Conservation (phyloP, 30 jellyfish, hydroid and myxozoan genomes). For the Chironex yamaguchii region DNA sequence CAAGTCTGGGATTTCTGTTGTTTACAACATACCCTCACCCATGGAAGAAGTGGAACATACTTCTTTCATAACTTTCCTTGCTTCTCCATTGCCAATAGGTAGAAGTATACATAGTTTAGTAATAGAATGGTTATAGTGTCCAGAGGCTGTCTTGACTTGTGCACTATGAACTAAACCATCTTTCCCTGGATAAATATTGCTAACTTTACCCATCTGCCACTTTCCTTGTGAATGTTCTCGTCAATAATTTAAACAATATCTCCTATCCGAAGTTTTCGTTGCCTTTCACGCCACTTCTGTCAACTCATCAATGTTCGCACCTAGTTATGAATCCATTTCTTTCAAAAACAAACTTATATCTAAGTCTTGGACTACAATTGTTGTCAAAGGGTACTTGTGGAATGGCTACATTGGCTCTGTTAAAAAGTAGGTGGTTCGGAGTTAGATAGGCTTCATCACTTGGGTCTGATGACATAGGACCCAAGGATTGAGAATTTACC, state of each 20-base stretch:
- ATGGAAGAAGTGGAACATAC: neutral
- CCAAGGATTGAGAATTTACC: neutral
- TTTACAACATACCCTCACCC: neutral
- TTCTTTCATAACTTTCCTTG: neutral
- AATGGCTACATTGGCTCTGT: neutral
- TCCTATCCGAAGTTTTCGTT: neutral
- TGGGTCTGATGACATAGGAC: neutral
- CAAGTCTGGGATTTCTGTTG: neutral
- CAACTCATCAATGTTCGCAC: neutral
- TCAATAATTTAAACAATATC: neutral
- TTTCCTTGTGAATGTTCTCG: neutral
- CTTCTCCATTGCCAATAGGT: neutral
- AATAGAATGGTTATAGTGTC: neutral
- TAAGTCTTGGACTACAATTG: too few species aligned
- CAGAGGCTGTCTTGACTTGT: neutral
- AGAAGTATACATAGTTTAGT: neutral
- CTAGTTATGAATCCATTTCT: neutral
- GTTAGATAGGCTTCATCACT: neutral
- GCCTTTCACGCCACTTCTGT: neutral
- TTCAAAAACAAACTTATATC: neutral
- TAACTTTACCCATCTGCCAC: conserved; percentile 2
- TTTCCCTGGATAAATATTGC: neutral
- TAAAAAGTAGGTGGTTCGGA: neutral
- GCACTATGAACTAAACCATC: neutral
- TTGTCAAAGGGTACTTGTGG: too few species aligned